phyloP scores from a whole-genome alignment of 2,797 vertebrate species.

The Graptemys geographica region DNA sequence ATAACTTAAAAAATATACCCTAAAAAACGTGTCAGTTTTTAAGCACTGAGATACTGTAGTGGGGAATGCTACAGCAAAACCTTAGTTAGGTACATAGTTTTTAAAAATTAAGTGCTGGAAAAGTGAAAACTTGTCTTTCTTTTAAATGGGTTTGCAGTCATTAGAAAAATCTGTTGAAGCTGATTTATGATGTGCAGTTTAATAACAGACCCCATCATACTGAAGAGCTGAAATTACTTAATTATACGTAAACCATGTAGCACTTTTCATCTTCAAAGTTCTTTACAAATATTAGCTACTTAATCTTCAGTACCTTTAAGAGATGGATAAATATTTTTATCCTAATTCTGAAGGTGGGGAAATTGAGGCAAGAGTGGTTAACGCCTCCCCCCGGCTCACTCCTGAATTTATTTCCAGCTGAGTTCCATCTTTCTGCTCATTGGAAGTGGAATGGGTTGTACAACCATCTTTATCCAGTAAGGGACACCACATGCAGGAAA shows the following conservation, averaged over 20 bases:
- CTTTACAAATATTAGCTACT: constrained; percentile 52
- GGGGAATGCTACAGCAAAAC: not conserved
- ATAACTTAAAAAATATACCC: constrained; percentile 26
- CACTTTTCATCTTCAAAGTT: constrained; percentile 32
- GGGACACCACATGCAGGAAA: no score
- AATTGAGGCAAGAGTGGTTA: constrained; percentile 21
- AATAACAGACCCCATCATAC: constrained; percentile 3
- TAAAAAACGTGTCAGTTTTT: constrained; percentile 31
- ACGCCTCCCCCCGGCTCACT: not conserved
- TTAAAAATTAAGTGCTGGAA: constrained; percentile 11
- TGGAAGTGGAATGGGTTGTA: not conserved
- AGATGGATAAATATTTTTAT: not conserved
- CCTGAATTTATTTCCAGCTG: constrained; percentile 25
- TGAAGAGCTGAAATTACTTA: constrained; percentile 18
- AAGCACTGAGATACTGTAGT: not conserved
- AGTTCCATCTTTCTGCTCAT: not conserved
- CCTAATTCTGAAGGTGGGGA: constrained; percentile 42
- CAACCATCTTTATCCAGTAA: no score
- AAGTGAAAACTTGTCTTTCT: not conserved
- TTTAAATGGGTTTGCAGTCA: constrained; percentile 22
- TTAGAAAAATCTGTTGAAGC: not conserved
- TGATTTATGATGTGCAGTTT: constrained; percentile 3
- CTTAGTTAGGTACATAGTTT: constrained; percentile 21
- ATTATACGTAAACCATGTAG: not conserved
- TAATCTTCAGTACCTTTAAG: constrained; percentile 16